Percentiles rank a stretch among this genome's conserved stretches.
Conservation (phyloP, 1,140 invertebrate species). For the Bombus picipes region DNA sequence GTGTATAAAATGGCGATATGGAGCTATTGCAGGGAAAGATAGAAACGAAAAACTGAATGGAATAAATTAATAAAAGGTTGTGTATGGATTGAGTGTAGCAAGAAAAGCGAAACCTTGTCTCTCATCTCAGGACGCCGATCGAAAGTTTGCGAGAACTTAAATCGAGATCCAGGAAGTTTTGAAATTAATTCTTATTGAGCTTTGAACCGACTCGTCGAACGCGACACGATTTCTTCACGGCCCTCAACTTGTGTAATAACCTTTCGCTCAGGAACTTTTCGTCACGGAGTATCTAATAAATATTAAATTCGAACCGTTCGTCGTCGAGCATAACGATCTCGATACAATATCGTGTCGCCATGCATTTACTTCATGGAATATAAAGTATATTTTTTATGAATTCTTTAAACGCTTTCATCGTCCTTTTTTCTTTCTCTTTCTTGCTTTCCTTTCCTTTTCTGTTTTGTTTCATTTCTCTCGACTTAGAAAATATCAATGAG, state of each 20-base stretch:
- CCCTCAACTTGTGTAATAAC: slow-evolving; percentile 67
- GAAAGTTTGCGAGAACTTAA: slow-evolving; percentile 75
- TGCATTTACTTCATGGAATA: not conserved
- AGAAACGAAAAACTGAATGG: not conserved
- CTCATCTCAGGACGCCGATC: slow-evolving; percentile 49
- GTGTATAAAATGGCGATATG: too few species aligned
- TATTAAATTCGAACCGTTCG: slow-evolving; percentile 66
- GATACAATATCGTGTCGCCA: slow-evolving; percentile 27
- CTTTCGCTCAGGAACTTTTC: slow-evolving; percentile 56
- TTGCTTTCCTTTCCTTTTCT: not conserved
- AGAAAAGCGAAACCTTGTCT: slow-evolving; percentile 33
- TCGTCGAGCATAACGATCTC: slow-evolving; percentile 59
- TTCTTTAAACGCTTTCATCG: not conserved
- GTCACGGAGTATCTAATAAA: slow-evolving; percentile 63
- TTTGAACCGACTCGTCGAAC: slow-evolving; percentile 68
- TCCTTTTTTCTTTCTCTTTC: too few species aligned
- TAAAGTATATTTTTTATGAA: slow-evolving; percentile 12
- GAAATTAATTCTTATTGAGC: slow-evolving; percentile 72
- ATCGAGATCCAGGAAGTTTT: slow-evolving; percentile 75
- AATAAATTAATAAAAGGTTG: slow-evolving; percentile 40
- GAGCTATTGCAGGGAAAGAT: not conserved
- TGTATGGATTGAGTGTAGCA: slow-evolving; percentile 23
- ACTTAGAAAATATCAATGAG: not conserved
- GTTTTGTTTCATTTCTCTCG: not conserved
- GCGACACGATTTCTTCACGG: slow-evolving; percentile 63